Percentiles rank a stretch among this genome's conserved stretches.
These are phyloP conservation scores for Neodiprion pinetum DNA, from an alignment of 1,140 invertebrate genomes.

Conservation along the genomic window DNA sequence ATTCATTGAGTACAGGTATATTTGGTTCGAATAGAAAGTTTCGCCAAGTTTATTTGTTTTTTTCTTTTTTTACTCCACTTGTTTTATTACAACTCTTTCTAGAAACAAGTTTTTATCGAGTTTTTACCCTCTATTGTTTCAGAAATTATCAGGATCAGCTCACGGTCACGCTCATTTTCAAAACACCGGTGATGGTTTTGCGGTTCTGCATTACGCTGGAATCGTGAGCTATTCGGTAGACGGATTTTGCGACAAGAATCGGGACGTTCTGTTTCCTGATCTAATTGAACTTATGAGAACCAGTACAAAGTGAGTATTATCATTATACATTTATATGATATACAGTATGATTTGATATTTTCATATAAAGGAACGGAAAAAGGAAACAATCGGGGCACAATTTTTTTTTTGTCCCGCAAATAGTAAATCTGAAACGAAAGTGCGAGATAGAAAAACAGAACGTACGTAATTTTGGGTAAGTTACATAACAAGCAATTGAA, in stretches of 20 bases:
- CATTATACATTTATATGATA: background rate
- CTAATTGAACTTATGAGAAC: slow-evolving; percentile 77
- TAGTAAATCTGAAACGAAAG: too few species aligned
- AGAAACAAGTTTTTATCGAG: too few species aligned
- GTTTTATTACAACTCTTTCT: background rate
- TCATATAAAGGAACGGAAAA: background rate
- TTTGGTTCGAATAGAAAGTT: too few species aligned
- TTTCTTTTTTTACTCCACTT: background rate
- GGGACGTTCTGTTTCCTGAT: slow-evolving; percentile 77
- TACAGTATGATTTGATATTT: background rate
- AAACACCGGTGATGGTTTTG: slow-evolving; percentile 67
- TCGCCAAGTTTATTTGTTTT: too few species aligned
- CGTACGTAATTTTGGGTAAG: too few species aligned
- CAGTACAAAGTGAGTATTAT: slow-evolving; percentile 69
- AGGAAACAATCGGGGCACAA: too few species aligned
- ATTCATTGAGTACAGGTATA: background rate
- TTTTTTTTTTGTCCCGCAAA: background rate
- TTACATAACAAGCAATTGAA: too few species aligned
- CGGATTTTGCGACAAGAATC: slow-evolving; percentile 81
- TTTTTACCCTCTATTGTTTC: slow-evolving; percentile 38
- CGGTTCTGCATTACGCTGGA: slow-evolving; percentile 79
- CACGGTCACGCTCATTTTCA: slow-evolving; percentile 70
- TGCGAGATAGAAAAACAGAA: too few species aligned
- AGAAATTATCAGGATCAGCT: slow-evolving; percentile 68
- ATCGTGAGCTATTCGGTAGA: slow-evolving; percentile 74